A percentile compares a stretch with the other conserved stretches of the same genome.
Evolutionary conservation across 2,113 vertebrate species (phyloP).

Genomic region (Chloebia gouldiae): DNA sequence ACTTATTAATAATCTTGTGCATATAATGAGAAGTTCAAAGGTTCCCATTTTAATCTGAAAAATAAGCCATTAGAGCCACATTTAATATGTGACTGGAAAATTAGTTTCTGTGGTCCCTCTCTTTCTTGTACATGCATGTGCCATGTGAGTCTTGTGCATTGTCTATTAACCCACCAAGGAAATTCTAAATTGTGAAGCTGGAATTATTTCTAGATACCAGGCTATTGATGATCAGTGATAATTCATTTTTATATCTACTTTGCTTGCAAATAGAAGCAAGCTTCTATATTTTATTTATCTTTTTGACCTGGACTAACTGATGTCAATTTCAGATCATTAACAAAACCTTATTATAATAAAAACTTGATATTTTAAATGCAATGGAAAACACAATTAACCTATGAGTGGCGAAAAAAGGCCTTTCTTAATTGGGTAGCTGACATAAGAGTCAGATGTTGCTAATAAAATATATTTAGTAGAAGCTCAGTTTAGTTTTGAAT

Average conservation of each 20-base stretch:
- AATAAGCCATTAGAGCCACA: neutral
- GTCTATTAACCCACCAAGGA: neutral
- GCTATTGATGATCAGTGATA: neutral
- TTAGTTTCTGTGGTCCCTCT: neutral
- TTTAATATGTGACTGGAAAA: neutral
- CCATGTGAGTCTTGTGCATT: neutral
- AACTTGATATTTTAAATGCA: constrained; percentile 32
- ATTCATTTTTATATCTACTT: neutral
- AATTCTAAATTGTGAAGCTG: neutral
- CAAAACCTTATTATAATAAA: constrained; percentile 36
- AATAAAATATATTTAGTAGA: constrained; percentile 47
- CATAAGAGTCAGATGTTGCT: constrained; percentile 24
- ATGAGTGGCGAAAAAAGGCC: neutral
- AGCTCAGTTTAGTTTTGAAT: constrained; percentile 48
- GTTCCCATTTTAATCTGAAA: neutral
- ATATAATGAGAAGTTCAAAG: neutral
- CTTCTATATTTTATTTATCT: neutral
- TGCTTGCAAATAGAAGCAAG: neutral
- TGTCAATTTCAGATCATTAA: constrained; percentile 50
- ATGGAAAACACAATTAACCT: constrained; percentile 34
- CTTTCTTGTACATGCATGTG: neutral
- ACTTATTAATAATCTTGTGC: neutral
- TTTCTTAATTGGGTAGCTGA: constrained; percentile 53
- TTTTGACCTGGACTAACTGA: constrained; percentile 14
- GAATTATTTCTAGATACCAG: neutral